Evolutionary conservation across 2,113 vertebrate genomes (phyloP), one percentile per base, ranked within the genome.

Genomic region (Eurypyga helias): DNA sequence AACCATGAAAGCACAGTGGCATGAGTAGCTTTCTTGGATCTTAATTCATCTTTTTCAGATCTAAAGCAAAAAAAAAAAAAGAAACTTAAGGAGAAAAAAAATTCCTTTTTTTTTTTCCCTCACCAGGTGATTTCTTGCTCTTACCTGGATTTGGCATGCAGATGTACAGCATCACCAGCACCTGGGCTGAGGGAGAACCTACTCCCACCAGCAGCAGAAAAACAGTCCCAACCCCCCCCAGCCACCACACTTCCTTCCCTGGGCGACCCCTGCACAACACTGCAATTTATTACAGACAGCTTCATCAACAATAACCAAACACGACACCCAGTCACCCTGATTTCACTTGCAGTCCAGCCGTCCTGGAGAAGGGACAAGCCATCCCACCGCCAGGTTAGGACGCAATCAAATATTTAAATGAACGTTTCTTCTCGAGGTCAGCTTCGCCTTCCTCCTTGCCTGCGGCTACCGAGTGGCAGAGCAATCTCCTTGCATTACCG

Each of bases 341-440:
- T 93, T 79, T 64, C 1, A 0, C 83, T 54, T 78, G 51, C 55
- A 90, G 41, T 51, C 34, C 92, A 62, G 88, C 72, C 46, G 64
- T 58, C 61, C 71, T n/a, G 8, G 29, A 92, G 79, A 87, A 92
- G 28, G 71, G 11, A 87, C 48, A 54, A 89, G 46, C 58, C 84
- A 85, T 38, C 41, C 38, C 83, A 78, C 41, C 17, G 20, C 43
- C 2, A 0, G 51, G 49, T 67, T 86, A 46, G 75, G 91, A 89
- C 2, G 34, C 83, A 65, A 97, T 89, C 91, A 95, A 96, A 96
- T 89, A 96, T 92, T 84, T 82, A 83, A 97, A 92, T 31, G 64
- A 75, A 95, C 3, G 3, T 69, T 95, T 87, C 33, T 66, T 81
- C 89, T 77, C 36, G 41, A 46, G 90, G 84, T 93, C 95, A 95